A percentile compares a stretch with the other conserved stretches of the same genome.
These are phyloP conservation scores for Hylomyscus alleni DNA, from an alignment of 2,797 vertebrate genomes.

Conservation along the genomic window DNA sequence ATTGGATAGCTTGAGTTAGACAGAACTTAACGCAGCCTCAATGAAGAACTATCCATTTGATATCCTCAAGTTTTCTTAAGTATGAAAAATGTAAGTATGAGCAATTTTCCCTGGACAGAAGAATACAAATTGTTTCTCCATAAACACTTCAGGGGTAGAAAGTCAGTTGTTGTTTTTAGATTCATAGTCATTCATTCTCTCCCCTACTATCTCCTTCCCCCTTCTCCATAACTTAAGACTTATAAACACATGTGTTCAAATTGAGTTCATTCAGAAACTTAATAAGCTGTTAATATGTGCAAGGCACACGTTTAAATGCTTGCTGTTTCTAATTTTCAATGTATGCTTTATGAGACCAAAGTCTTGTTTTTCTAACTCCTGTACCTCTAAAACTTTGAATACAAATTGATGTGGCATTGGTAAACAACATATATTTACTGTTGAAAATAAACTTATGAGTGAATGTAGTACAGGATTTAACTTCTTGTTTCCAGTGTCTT, in stretches of 20 bases:
- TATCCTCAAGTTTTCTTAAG: not conserved
- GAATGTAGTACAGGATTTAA: not conserved
- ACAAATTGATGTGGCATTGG: not conserved
- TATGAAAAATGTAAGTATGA: not conserved
- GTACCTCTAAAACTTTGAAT: not conserved
- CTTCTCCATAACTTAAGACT: not conserved
- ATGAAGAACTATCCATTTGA: not conserved
- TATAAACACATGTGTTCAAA: not conserved
- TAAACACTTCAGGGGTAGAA: not conserved
- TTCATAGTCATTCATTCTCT: not conserved
- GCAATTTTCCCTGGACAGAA: not conserved
- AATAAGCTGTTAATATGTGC: not conserved
- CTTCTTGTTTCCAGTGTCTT: not conserved
- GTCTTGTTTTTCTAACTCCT: not conserved
- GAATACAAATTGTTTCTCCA: not conserved
- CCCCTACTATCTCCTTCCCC: too few species aligned
- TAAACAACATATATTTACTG: not conserved
- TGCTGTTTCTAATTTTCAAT: not conserved
- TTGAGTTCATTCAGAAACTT: not conserved
- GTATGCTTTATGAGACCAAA: not conserved
- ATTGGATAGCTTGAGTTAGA: not conserved
- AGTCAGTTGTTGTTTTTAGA: not conserved
- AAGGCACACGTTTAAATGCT: not conserved
- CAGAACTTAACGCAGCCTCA: not conserved
- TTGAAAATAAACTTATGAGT: not conserved